Conservation (phyloP, 2,113 vertebrate genomes). For the Triplophysa dalaica region DNA sequence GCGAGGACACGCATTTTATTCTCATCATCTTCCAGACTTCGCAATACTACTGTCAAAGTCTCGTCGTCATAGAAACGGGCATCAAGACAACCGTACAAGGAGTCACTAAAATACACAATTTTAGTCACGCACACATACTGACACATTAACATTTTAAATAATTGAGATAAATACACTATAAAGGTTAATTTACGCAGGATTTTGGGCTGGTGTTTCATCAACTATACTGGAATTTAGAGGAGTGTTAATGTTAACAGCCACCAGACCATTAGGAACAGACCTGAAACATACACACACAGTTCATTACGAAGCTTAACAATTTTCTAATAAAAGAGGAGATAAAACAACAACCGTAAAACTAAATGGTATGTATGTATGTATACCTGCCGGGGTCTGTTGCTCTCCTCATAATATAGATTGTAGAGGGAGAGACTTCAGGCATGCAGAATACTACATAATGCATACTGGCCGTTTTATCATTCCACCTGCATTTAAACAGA, state of each 20-base stretch:
- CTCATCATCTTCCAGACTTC: conserved; percentile 79
- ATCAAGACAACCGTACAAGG: conserved; percentile 82
- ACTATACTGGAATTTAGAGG: conserved; percentile 76
- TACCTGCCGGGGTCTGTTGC: conserved; percentile 88
- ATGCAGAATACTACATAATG: conserved; percentile 92
- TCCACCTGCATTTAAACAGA: conserved; percentile 80
- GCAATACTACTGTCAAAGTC: conserved; percentile 87
- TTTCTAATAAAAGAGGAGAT: background rate
- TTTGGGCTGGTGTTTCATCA: conserved; percentile 67
- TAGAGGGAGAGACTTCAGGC: conserved; percentile 81
- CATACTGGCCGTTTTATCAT: conserved; percentile 87
- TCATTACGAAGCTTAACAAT: background rate
- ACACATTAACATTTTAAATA: background rate
- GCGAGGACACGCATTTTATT: conserved; percentile 80
- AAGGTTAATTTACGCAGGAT: conserved; percentile 73
- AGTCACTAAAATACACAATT: conserved; percentile 54
- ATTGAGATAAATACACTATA: background rate
- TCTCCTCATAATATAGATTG: conserved; percentile 85
- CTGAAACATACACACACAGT: conserved; percentile 63
- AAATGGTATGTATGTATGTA: background rate
- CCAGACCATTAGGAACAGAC: conserved; percentile 75
- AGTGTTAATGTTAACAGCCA: conserved; percentile 82
- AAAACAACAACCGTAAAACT: background rate
- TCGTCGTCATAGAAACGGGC: conserved; percentile 95
- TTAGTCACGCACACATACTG: background rate